Base-by-base conservation (phyloP, 2,888 invertebrate species). In the Dynastes grantii region DNA sequence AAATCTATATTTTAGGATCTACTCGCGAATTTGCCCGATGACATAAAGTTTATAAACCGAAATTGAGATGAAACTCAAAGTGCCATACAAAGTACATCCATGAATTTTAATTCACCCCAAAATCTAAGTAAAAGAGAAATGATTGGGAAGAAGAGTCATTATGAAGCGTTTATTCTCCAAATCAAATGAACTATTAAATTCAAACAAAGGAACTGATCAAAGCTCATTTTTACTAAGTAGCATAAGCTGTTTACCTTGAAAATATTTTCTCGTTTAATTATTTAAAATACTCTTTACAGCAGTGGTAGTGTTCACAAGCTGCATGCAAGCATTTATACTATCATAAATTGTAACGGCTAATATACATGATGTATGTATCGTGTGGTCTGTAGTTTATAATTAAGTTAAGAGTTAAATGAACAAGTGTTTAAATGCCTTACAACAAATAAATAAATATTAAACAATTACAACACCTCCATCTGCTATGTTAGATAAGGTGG, bases 151-250 rank as follows among this genome's bases (percentile, higher is more conserved):
- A 16, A 58, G n/a, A n/a, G 32, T 51, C 22, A 32, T 4, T 13
- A 11, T 78, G 49, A 78, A 78, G 51, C 45, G 77, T 16, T 53
- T 78, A 63, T 63, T 77, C 2, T 64, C 77, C 4, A 71, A 77
- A 58, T 22, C 16, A 27, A 61, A 45, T 16, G 37, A 70, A 27
- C 16, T 58, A 13, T 58, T 37, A 4, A 58, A 68, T 11, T 4
- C 45, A 61, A 13, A 77, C 32, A 29, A 32, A 37, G 32, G 16
- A 29, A 53, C 51, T 22, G 58, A 32, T 53, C 37, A 65, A 51
- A 53, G 9, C 27, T 3, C 58, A 40, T 77, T 64, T 53, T 1
- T 70, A 51, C 32, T 37, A 71, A 70, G 64, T 32, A 78, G 16
- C 11, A 71, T 78, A 73, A 49, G 64, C 40, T 58, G 13, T 58